These are phyloP conservation scores for Melanostoma mellinum DNA, from an alignment of 2,888 invertebrate species.

Conservation along the genomic window DNA sequence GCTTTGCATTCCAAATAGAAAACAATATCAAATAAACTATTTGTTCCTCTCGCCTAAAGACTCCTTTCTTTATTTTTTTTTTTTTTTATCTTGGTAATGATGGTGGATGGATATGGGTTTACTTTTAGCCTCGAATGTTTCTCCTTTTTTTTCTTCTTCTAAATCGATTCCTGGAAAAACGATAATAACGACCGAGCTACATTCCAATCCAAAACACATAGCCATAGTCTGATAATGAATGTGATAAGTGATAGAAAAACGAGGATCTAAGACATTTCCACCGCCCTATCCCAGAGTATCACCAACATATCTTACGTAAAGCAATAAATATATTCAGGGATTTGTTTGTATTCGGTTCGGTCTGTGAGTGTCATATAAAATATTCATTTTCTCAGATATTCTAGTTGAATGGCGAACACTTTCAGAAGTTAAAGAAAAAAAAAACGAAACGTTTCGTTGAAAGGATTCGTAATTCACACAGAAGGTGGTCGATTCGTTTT, in stretches of 20 bases:
- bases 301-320: constrained; percentile 23
- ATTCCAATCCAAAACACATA: constrained; percentile 29
- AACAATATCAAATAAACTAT: neutral
- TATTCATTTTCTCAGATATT: constrained; percentile 24
- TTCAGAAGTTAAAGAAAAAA: constrained; percentile 17
- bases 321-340: constrained; percentile 39
- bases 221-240: constrained; percentile 35
- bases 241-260: constrained; percentile 54
- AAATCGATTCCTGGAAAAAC: constrained; percentile 55
- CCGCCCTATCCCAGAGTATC: constrained; percentile 37
- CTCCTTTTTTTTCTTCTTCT: constrained; percentile 10
- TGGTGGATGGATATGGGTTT: constrained; percentile 8
- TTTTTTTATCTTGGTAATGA: constrained; percentile 16
- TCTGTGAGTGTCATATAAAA: constrained; percentile 37
- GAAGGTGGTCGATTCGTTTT: constrained; percentile 7
- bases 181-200: constrained; percentile 38
- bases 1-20: neutral
- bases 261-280: constrained; percentile 58
- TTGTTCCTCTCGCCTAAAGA: neutral
- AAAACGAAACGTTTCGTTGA: constrained; percentile 19
- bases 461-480: constrained; percentile 24
- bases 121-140: constrained; percentile 7
- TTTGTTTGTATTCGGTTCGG: constrained; percentile 43
- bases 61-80: neutral
- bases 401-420: constrained; percentile 14